phyloP scores from a whole-genome alignment of 2,113 vertebrate species.

The Gobius niger region DNA sequence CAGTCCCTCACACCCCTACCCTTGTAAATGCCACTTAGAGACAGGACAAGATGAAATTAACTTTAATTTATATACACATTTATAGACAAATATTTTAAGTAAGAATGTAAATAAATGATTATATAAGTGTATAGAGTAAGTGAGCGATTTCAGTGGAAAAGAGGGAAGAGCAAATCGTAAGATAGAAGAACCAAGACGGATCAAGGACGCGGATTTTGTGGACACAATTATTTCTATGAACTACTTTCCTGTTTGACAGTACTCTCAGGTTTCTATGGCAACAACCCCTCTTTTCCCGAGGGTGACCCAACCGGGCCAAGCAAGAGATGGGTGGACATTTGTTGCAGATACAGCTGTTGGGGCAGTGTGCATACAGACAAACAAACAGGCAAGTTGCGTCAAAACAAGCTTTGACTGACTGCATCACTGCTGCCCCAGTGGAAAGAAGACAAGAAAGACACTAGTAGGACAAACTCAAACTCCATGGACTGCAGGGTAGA shows the following conservation, averaged over 20 bases:
- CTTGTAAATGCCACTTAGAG: conserved; percentile 78
- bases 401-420: conserved; percentile 35
- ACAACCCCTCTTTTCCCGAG: conserved; percentile 30
- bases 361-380: conserved; percentile 19
- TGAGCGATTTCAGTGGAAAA: conserved; percentile 44
- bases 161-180: conserved; percentile 27
- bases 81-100: conserved; percentile 78
- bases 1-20: conserved; percentile 74
- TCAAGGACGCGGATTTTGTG: conserved; percentile 40
- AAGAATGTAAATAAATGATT: conserved; percentile 77
- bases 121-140: conserved; percentile 60
- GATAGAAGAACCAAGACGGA: conserved; percentile 27
- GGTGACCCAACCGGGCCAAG: conserved; percentile 28
- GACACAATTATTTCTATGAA: conserved; percentile 51
- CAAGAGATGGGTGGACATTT: conserved; percentile 48
- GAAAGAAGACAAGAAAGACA: conserved; percentile 50
- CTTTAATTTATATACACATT: conserved; percentile 79
- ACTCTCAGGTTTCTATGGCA: conserved; percentile 70
- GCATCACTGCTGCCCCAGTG: conserved; percentile 37
- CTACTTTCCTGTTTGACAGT: conserved; percentile 53
- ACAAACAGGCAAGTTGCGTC: conserved; percentile 30
- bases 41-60: conserved; percentile 66
- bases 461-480: conserved; percentile 43
- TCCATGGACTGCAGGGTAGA: conserved; percentile 45
- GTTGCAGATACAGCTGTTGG: conserved; percentile 42